Conservation (phyloP, 2,888 invertebrate genomes). For the Callosobruchus maculatus region DNA sequence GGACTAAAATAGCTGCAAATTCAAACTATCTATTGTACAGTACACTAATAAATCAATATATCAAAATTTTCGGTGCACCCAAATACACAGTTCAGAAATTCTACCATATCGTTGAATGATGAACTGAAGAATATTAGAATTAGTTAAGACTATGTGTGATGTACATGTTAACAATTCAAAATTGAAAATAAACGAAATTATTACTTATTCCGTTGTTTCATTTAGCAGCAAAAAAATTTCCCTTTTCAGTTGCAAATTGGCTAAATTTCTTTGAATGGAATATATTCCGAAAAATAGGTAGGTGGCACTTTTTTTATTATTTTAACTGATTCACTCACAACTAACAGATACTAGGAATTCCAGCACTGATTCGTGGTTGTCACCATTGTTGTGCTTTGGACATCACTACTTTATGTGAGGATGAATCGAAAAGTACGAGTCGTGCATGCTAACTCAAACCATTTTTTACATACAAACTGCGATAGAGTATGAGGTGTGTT, state of each 20-base stretch:
- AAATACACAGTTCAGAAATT: constrained; percentile 30
- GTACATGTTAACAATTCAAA: constrained; percentile 51
- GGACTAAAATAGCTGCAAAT: neutral
- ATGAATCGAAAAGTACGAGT: too few species aligned
- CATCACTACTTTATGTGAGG: too few species aligned
- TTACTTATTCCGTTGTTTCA: constrained; percentile 38
- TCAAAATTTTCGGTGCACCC: constrained; percentile 46
- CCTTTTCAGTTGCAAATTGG: constrained; percentile 31
- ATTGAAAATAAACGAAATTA: constrained; percentile 51
- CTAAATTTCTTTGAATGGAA: constrained; percentile 16
- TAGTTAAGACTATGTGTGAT: constrained; percentile 50
- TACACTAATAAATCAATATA: constrained; percentile 27
- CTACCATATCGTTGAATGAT: constrained; percentile 16
- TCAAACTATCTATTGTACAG: constrained; percentile 1
- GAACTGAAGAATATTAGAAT: constrained; percentile 28
- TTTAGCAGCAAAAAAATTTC: constrained; percentile 27
- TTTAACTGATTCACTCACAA: constrained; percentile 24
- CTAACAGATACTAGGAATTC: constrained; percentile 45
- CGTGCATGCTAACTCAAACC: too few species aligned
- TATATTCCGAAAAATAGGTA: constrained; percentile 38
- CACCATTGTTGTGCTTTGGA: constrained; percentile 1
- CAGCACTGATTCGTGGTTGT: constrained; percentile 34
- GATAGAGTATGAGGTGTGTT: too few species aligned
- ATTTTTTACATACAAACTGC: too few species aligned
- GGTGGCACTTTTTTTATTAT: constrained; percentile 42